phyloP scores from a whole-genome alignment of 2,888 invertebrate genomes.

The Macropis europaea region DNA sequence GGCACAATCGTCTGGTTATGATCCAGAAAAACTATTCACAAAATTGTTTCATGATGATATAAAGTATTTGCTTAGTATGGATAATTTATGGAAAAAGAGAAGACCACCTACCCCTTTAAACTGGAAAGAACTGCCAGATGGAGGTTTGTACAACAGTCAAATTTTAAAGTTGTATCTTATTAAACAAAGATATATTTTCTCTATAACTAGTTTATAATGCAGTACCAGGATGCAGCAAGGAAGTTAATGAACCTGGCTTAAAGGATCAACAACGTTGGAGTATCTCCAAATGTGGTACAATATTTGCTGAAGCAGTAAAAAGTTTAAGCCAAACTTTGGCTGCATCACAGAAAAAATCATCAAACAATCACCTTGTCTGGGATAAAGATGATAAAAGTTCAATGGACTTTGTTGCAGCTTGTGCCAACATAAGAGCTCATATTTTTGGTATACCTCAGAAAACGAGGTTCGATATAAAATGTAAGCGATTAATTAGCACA shows the following conservation, averaged over 20 bases:
- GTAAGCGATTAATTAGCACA: slow-evolving; percentile 81
- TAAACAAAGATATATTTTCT: background rate
- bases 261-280: slow-evolving; percentile 91
- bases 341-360: slow-evolving; percentile 79
- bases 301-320: slow-evolving; percentile 86
- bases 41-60: slow-evolving; percentile 98
- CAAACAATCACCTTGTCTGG: slow-evolving; percentile 91
- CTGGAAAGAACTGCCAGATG: slow-evolving; percentile 83
- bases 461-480: slow-evolving; percentile 96
- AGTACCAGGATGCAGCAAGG: slow-evolving; percentile 82
- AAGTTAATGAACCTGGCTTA: slow-evolving; percentile 81
- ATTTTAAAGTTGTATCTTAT: background rate
- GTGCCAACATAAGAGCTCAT: slow-evolving; percentile 94
- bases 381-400: slow-evolving; percentile 97
- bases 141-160: slow-evolving; percentile 67
- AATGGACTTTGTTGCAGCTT: slow-evolving; percentile 98
- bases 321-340: slow-evolving; percentile 84
- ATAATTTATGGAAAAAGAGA: slow-evolving; percentile 96
- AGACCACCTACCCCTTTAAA: slow-evolving; percentile 90
- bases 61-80: slow-evolving; percentile 95
- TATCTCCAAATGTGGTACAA: slow-evolving; percentile 86
- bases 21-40: slow-evolving; percentile 91
- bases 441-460: slow-evolving; percentile 94
- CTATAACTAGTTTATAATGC: slow-evolving; percentile 6
- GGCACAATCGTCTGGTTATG: slow-evolving; percentile 92